Percentiles rank a stretch among this genome's conserved stretches.
These are phyloP conservation scores for Phocoena phocoena DNA, from an alignment of 2,113 vertebrate species.

Conservation along the genomic window DNA sequence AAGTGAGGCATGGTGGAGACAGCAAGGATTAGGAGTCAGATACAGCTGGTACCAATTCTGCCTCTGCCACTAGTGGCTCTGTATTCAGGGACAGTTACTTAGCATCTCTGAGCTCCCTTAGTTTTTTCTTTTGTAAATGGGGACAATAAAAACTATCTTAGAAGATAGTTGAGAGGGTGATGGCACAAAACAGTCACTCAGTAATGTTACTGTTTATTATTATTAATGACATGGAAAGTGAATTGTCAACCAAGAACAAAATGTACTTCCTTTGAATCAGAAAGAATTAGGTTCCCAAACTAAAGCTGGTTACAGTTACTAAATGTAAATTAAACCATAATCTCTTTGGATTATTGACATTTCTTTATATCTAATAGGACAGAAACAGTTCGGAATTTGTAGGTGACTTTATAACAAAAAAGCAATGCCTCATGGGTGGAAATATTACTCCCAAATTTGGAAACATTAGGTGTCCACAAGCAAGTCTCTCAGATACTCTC, in stretches of 20 bases:
- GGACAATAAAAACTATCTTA: not conserved
- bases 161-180: not conserved
- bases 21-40: not conserved
- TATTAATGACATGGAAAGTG: not conserved
- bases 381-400: not conserved
- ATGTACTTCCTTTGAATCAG: not conserved
- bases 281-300: conserved; percentile 35
- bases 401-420: not conserved
- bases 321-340: not conserved
- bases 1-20: not conserved
- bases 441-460: not conserved
- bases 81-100: not conserved
- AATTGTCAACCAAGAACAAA: conserved; percentile 12
- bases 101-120: not conserved
- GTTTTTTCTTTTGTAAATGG: not conserved
- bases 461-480: not conserved
- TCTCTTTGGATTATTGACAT: not conserved
- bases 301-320: conserved; percentile 39
- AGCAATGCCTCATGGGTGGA: not conserved
- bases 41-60: not conserved
- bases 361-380: not conserved
- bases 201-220: not conserved
- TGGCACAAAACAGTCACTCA: not conserved
- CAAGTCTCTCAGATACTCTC: not conserved
- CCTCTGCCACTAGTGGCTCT: not conserved